phyloP scores from a whole-genome alignment of 2,113 vertebrate genomes.

The Falcunculus frontatus region DNA sequence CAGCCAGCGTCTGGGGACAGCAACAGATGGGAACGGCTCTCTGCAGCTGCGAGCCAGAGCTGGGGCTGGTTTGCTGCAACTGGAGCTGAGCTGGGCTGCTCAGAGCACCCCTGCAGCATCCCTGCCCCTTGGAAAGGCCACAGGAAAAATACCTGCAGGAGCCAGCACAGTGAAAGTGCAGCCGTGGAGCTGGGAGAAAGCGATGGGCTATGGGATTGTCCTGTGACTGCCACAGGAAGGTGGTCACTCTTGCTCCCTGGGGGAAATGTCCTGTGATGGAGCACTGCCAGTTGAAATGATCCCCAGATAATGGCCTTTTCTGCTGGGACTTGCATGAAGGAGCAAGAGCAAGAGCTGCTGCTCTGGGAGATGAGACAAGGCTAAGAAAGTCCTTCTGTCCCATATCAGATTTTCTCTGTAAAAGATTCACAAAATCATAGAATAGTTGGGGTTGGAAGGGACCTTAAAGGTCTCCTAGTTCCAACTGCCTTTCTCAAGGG shows the following conservation, averaged over 20 bases:
- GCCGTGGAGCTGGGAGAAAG: neutral
- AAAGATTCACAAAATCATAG: neutral
- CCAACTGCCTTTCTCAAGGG: neutral
- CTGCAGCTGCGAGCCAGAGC: neutral
- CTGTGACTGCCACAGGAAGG: neutral
- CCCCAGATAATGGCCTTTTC: neutral
- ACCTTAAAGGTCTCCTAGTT: neutral
- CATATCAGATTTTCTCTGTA: neutral
- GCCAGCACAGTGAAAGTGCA: neutral
- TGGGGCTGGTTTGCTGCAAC: neutral
- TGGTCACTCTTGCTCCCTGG: neutral
- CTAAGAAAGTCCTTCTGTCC: neutral
- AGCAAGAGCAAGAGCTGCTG: neutral
- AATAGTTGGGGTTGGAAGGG: neutral
- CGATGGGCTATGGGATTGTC: neutral
- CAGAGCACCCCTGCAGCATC: neutral
- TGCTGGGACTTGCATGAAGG: neutral
- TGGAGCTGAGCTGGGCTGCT: neutral
- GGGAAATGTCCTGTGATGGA: neutral
- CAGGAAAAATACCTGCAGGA: neutral
- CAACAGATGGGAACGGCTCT: neutral
- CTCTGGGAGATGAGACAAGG: neutral
- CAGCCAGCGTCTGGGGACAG: neutral
- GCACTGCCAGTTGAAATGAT: neutral
- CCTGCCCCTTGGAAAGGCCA: neutral